phyloP scores from a whole-genome alignment of 1,140 invertebrate genomes.

The Aethina tumida region DNA sequence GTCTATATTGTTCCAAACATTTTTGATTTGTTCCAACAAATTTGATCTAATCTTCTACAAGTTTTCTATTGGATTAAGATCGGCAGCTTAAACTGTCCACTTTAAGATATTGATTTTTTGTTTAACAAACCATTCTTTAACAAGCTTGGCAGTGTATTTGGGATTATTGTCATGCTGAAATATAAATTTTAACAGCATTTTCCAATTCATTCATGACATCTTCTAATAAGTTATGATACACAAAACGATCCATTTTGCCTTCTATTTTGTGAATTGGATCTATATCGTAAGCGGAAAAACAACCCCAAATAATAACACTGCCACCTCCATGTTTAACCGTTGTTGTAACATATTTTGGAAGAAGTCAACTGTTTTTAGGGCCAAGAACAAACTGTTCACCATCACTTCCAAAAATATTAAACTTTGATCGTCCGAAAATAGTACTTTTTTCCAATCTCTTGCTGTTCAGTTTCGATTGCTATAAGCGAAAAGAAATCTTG shows the following conservation, averaged over 20 bases:
- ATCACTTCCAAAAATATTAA: no score
- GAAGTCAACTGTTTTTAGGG: background rate
- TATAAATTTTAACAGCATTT: no score
- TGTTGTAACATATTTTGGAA: background rate
- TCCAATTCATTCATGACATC: background rate
- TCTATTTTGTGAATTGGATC: constrained; percentile 1
- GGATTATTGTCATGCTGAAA: background rate
- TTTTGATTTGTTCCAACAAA: no score
- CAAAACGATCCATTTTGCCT: background rate
- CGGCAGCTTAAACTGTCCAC: background rate
- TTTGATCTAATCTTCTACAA: no score
- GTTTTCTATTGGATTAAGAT: background rate
- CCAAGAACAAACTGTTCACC: background rate
- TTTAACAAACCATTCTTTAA: background rate
- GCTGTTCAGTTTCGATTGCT: no score
- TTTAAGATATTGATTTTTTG: constrained; percentile 5
- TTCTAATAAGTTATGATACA: background rate
- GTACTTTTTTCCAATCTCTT: no score
- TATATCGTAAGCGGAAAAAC: constrained; percentile 4
- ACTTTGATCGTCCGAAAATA: no score
- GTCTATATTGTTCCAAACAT: no score
- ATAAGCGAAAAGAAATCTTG: no score
- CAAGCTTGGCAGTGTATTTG: background rate
- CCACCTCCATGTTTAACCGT: constrained; percentile 1
- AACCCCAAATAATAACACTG: constrained; percentile 1